Evolutionary conservation across 2,888 invertebrate species (phyloP).

Genomic region (Tenthredo livida): DNA sequence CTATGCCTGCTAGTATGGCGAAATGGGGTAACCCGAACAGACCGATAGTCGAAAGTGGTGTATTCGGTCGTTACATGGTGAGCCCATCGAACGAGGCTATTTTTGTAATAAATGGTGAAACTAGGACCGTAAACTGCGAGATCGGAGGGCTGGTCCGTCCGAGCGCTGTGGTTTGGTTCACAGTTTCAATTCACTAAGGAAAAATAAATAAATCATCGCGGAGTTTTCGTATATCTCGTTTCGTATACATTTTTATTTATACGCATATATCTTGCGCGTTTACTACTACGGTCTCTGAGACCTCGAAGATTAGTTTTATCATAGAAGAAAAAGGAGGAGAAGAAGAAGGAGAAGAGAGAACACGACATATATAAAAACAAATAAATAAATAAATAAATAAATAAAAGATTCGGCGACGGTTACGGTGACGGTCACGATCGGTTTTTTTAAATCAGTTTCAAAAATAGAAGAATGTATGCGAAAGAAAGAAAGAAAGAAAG

Average conservation of each 20-base stretch:
- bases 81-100: constrained; percentile 86
- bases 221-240: too few relatives aligned
- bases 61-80: constrained; percentile 87
- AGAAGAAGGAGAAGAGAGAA: not conserved
- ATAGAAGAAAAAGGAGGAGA: not conserved
- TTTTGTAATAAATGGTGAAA: constrained; percentile 86
- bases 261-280: too few relatives aligned
- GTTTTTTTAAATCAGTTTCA: not conserved
- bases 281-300: not conserved
- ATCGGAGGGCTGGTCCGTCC: constrained; percentile 85
- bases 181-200: constrained; percentile 81
- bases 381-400: not conserved
- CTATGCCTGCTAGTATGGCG: constrained; percentile 80
- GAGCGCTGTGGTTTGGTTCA: constrained; percentile 84
- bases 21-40: constrained; percentile 85
- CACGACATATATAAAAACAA: not conserved
- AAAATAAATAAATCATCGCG: too few relatives aligned
- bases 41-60: constrained; percentile 84
- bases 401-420: not conserved
- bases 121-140: constrained; percentile 87
- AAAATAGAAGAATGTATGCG: not conserved
- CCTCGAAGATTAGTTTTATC: not conserved
- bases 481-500: not conserved
- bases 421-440: not conserved
- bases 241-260: too few relatives aligned